These are phyloP conservation scores for Karalla daura DNA, from an alignment of 2,797 vertebrate genomes.

Conservation along the genomic window DNA sequence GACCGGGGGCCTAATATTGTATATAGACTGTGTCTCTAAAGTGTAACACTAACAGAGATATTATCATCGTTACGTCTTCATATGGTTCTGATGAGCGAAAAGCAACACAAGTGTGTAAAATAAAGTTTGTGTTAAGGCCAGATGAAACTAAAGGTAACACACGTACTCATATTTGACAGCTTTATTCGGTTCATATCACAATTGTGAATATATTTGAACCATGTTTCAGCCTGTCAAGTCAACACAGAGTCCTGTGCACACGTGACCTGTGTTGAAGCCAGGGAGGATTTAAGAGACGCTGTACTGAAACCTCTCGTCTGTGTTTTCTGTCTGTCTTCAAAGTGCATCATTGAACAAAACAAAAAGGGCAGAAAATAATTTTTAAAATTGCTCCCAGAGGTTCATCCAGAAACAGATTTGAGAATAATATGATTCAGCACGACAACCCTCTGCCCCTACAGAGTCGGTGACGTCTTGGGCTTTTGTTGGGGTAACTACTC, in stretches of 20 bases:
- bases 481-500: constrained; percentile 13
- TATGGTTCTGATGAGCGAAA: not conserved
- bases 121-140: no score
- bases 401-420: constrained; percentile 20
- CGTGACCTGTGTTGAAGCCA: not conserved
- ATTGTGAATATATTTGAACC: no score
- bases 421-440: constrained; percentile 12
- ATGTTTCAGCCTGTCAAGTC: not conserved
- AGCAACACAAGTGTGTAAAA: no score
- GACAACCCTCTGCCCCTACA: constrained; percentile 8
- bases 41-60: not conserved
- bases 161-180: no score
- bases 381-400: not conserved
- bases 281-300: not conserved
- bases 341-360: constrained; percentile 7
- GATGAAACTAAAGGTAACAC: no score
- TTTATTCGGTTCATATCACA: no score
- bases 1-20: not conserved
- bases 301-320: not conserved
- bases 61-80: not conserved
- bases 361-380: constrained; percentile 3
- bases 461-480: not conserved
- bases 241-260: not conserved
- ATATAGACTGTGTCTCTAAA: not conserved
- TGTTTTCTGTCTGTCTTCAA: not conserved